Evolutionary conservation across 2,888 invertebrate genomes (phyloP).

Genomic region (Melieria omissa): DNA sequence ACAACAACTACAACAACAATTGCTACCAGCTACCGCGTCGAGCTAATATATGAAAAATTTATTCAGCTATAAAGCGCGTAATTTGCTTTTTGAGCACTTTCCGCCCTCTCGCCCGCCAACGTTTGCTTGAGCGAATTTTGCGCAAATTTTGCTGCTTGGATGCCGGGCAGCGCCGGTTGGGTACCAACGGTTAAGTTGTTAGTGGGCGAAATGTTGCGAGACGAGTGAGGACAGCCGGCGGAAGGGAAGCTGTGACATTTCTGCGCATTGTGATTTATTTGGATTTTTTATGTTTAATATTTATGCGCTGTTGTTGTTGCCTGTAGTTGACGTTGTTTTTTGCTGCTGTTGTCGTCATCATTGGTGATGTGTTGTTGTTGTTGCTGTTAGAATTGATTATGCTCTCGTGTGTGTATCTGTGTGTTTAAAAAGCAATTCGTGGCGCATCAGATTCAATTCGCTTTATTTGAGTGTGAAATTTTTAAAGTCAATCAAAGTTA

Average conservation of each 20-base stretch:
- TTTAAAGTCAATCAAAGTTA: conserved; percentile 29
- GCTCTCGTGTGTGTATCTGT: conserved; percentile 9
- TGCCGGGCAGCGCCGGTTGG: too few species aligned
- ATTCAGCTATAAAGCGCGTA: conserved; percentile 6
- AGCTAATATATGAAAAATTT: background rate
- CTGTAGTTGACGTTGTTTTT: conserved; percentile 29
- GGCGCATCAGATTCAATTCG: conserved; percentile 12
- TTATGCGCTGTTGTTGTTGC: background rate
- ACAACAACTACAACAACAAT: too few species aligned
- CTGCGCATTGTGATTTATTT: conserved; percentile 31
- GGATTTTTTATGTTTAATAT: background rate
- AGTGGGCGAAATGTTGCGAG: too few species aligned
- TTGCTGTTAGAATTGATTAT: conserved; percentile 38
- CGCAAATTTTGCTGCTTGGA: background rate
- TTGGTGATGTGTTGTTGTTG: too few species aligned
- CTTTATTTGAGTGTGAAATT: conserved; percentile 26
- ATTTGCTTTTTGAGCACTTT: background rate
- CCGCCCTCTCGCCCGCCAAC: background rate
- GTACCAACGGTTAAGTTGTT: too few species aligned
- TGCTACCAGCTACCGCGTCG: too few species aligned
- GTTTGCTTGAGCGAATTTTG: background rate
- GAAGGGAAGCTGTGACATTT: background rate
- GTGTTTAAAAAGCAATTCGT: conserved; percentile 4
- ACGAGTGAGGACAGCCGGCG: too few species aligned
- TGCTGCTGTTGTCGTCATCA: conserved; percentile 1